Evolutionary conservation across 2,888 invertebrate species (phyloP).

Genomic region (Ophraella communa): DNA sequence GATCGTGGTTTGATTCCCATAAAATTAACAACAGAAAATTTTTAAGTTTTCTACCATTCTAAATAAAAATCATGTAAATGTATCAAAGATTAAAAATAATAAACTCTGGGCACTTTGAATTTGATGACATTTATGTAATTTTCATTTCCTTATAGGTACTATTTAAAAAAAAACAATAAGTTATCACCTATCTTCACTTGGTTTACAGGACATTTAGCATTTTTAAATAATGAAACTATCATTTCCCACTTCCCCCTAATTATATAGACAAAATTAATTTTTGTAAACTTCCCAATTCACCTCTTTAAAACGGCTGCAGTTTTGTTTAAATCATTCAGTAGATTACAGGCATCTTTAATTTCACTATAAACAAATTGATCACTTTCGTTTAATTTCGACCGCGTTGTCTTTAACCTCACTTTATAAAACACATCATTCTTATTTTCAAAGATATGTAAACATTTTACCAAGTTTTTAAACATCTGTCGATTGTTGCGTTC

Average conservation of each 20-base stretch:
- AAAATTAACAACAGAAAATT: no score
- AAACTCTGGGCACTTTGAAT: no score
- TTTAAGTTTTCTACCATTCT: no score
- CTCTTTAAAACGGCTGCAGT: constrained; percentile 28
- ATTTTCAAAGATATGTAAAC: constrained; percentile 16
- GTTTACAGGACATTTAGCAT: no score
- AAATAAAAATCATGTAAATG: no score
- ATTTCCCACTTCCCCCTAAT: background rate
- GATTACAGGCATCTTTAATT: background rate
- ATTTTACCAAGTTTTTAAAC: constrained; percentile 8
- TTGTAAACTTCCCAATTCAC: constrained; percentile 7
- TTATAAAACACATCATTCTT: constrained; percentile 10
- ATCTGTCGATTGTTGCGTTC: constrained; percentile 5
- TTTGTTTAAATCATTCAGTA: constrained; percentile 20
- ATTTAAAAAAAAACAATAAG: no score
- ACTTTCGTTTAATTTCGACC: background rate
- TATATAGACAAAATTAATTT: background rate
- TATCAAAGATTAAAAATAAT: no score
- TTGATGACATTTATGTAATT: no score
- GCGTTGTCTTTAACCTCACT: constrained; percentile 15
- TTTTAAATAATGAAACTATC: no score
- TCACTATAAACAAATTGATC: background rate
- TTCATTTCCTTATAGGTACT: no score
- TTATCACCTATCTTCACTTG: no score
- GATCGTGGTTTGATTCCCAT: no score